Base-by-base conservation (phyloP, 2,888 invertebrate genomes). In the Taphrorychus bicolor region DNA sequence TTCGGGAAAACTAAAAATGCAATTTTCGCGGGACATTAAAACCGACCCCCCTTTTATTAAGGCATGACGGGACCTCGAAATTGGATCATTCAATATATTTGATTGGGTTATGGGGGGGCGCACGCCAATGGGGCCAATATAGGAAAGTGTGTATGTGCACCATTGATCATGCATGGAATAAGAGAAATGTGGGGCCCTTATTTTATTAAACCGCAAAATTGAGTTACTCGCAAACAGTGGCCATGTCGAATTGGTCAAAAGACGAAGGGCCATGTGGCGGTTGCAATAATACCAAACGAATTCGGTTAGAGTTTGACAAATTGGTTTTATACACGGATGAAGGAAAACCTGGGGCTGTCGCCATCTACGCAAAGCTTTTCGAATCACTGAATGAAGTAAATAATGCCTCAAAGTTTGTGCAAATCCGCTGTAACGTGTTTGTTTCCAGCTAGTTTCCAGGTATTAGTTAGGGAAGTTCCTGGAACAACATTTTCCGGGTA, bases 191-290 rank as follows among this genome's bases (percentile, higher is more conserved):
- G 72, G 71, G 75, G 74, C 73, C 69, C 73, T 73, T 75, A 75
- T 75, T 76, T 75, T 76, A 74, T 75, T 75, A 21, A 74, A 74
- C 77, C 77, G 75, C 76, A 75, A 75, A 77, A 76, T 76, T 76
- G 75, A 73, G 74, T 75, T 73, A 73, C 45, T 17, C 45, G 11
- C 45, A 45, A 45, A 45, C 17, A 45, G 45, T 17, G 45, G 45
- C 17, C 45, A 45, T 45, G 45, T 7, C 45, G 45, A 45, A 45
- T 45, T 45, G 45, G 45, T 17, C 17, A 16, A 16, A 45, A 45
- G 3, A 11, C 7, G 32, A n/a, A 11, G 32, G 32, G 1, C 32
- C 32, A 32, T 32, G 32, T 32, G 32, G 32, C 3, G 32, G 32
- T 32, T 32, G 32, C 9, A 32, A 32, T 32, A 32, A 32, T 32